Percentiles rank a stretch among this genome's conserved stretches.
Evolutionary conservation across 2,797 vertebrate species (phyloP).

Genomic region (Potorous gilbertii): DNA sequence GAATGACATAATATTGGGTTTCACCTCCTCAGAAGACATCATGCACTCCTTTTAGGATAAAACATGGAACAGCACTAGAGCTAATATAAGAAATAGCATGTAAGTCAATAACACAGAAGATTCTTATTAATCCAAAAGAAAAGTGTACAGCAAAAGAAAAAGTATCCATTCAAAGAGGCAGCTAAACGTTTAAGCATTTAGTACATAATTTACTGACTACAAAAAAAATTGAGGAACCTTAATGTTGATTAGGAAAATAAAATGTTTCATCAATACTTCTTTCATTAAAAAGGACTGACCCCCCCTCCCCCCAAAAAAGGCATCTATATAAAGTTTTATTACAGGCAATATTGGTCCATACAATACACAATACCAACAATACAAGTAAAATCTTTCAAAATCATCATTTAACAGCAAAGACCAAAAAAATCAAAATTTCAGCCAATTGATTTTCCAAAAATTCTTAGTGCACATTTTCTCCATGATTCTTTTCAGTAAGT

Average conservation of each 20-base stretch:
- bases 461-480: conserved; percentile 81
- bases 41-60: not conserved
- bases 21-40: not conserved
- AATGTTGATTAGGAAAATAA: not conserved
- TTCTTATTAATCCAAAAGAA: not conserved
- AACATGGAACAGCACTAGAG: not conserved
- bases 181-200: conserved; percentile 6
- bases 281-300: conserved; percentile 36
- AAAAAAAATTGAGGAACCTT: conserved; percentile 23
- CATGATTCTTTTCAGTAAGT: conserved; percentile 84
- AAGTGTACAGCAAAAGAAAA: not conserved
- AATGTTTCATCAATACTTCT: conserved; percentile 24
- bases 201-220: conserved; percentile 14
- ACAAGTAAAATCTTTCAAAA: conserved; percentile 88
- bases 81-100: not conserved
- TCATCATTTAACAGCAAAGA: conserved; percentile 88
- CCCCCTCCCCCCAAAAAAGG: conserved; percentile 62
- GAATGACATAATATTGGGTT: not conserved
- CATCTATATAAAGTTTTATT: conserved; percentile 89
- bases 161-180: not conserved
- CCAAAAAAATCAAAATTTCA: conserved; percentile 86
- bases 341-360: conserved; percentile 90
- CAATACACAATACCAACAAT: conserved; percentile 90
- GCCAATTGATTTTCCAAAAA: conserved; percentile 85
- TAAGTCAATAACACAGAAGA: not conserved